Conservation (phyloP, 2,113 vertebrate genomes). For the Carettochelys insculpta region DNA sequence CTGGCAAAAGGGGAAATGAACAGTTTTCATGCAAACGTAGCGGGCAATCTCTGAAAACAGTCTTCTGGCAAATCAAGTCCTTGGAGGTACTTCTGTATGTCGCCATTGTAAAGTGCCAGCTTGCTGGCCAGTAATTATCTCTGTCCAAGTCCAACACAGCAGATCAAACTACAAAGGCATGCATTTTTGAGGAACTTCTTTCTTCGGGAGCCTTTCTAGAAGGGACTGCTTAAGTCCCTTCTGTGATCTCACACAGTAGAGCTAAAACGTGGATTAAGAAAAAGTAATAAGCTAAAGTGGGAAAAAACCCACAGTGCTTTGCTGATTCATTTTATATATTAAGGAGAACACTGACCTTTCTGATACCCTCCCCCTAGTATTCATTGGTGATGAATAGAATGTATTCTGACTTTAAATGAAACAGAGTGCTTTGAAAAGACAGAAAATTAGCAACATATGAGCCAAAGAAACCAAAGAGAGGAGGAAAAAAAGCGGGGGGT, state of each 20-base stretch:
- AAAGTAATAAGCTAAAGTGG: slow-evolving; percentile 53
- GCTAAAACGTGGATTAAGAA: slow-evolving; percentile 67
- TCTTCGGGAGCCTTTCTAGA: slow-evolving; percentile 56
- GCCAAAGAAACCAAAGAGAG: slow-evolving; percentile 63
- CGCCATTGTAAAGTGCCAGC: not conserved
- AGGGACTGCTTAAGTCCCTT: slow-evolving; percentile 6
- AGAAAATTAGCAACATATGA: slow-evolving; percentile 79
- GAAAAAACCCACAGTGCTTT: not conserved
- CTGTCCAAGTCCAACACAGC: slow-evolving; percentile 29
- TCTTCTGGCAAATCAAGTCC: slow-evolving; percentile 8
- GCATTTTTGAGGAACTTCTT: slow-evolving; percentile 52
- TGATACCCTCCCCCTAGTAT: slow-evolving; percentile 49
- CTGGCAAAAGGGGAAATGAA: not conserved
- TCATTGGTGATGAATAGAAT: slow-evolving; percentile 67
- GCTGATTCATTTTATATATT: slow-evolving; percentile 67
- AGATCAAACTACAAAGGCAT: slow-evolving; percentile 49
- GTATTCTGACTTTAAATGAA: slow-evolving; percentile 73
- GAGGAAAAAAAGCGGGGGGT: slow-evolving; percentile 44
- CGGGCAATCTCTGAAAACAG: not conserved
- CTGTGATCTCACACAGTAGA: slow-evolving; percentile 67
- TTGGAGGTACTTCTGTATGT: not conserved
- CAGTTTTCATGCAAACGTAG: not conserved
- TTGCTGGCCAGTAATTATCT: slow-evolving; percentile 62
- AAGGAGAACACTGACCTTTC: slow-evolving; percentile 67
- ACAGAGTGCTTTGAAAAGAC: slow-evolving; percentile 75